Conservation (phyloP, 1,140 invertebrate genomes). For the Leptinotarsa lineolata region DNA sequence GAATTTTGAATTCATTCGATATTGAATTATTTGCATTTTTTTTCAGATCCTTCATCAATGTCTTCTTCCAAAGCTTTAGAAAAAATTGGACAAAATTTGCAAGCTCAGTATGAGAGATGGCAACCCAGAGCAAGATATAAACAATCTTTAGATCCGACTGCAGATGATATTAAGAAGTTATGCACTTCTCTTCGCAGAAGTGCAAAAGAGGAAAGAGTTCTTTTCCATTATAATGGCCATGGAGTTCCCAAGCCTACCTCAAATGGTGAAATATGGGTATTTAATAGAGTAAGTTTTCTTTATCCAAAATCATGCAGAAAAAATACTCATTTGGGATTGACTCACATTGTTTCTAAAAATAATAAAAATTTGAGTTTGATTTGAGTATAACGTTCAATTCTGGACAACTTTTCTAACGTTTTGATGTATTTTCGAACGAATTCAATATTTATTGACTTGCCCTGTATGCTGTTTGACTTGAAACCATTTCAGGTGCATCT, state of each 20-base stretch:
- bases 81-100: constrained; percentile 86
- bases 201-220: constrained; percentile 97
- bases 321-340: too few species aligned
- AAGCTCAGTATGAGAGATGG: constrained; percentile 97
- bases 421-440: too few species aligned
- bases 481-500: too few species aligned
- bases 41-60: constrained; percentile 76
- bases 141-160: constrained; percentile 94
- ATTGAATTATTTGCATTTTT: not conserved
- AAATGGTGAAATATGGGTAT: constrained; percentile 99
- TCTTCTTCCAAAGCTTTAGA: constrained; percentile 94
- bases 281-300: constrained; percentile 80
- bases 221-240: constrained; percentile 99
- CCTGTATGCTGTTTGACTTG: too few species aligned
- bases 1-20: too few species aligned
- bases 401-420: too few species aligned
- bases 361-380: too few species aligned
- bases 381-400: too few species aligned
- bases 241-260: constrained; percentile 97
- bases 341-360: too few species aligned
- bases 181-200: constrained; percentile 94
- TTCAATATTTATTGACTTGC: too few species aligned
- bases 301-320: too few species aligned
- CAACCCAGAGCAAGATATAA: constrained; percentile 96
- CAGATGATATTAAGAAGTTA: constrained; percentile 97